Conservation (phyloP, 2,888 invertebrate genomes). For the Chrysolina americana region DNA sequence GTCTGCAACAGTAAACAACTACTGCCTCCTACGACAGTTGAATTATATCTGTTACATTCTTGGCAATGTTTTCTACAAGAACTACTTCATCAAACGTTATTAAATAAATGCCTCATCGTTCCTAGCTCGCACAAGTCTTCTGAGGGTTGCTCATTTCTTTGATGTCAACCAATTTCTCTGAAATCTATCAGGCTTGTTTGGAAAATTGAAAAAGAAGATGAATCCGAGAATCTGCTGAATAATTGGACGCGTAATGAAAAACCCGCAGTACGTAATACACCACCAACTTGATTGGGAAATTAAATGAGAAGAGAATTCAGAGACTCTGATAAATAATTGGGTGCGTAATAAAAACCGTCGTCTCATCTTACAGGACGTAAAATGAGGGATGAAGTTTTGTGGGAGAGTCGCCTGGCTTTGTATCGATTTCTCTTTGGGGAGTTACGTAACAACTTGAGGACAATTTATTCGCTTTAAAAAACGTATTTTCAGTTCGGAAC, state of each 20-base stretch:
- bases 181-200: neutral
- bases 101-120: too few relatives aligned
- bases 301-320: neutral
- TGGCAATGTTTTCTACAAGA: too few relatives aligned
- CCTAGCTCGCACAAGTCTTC: too few relatives aligned
- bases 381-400: conserved; percentile 14
- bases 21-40: too few relatives aligned
- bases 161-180: too few relatives aligned
- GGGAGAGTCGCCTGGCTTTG: neutral
- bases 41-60: too few relatives aligned
- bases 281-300: neutral
- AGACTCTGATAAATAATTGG: neutral
- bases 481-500: neutral
- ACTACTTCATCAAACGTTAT: too few relatives aligned
- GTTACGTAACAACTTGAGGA: conserved; percentile 21
- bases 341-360: neutral
- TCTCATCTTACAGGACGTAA: neutral
- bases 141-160: too few relatives aligned
- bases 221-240: too few relatives aligned
- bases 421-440: conserved; percentile 15
- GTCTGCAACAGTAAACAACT: too few relatives aligned
- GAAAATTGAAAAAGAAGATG: too few relatives aligned
- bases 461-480: conserved; percentile 14
- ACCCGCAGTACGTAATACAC: neutral
- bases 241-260: too few relatives aligned